Evolutionary conservation across 2,797 vertebrate genomes (phyloP).

Genomic region (Danionella dracula): DNA sequence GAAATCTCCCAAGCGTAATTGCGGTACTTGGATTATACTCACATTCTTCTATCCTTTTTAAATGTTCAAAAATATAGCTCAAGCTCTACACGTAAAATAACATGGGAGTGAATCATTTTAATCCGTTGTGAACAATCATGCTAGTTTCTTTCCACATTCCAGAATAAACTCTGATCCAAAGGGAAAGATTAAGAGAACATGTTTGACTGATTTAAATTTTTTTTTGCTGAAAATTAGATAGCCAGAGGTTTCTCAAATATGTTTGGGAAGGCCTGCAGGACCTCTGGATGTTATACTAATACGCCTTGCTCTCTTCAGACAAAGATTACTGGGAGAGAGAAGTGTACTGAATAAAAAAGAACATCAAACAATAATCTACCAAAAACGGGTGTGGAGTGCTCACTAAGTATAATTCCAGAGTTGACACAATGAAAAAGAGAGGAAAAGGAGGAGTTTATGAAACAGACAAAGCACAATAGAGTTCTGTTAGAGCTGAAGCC

Average conservation of each 20-base stretch:
- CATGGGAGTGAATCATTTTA: background rate
- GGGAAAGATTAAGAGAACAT: background rate
- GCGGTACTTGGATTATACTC: too few relatives aligned
- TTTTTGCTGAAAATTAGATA: slow-evolving; percentile 37
- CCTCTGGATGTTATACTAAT: slow-evolving; percentile 7
- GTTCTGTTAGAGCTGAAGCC: background rate
- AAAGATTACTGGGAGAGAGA: background rate
- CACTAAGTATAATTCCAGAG: background rate
- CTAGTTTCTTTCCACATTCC: background rate
- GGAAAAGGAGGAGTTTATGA: background rate
- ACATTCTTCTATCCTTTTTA: too few relatives aligned
- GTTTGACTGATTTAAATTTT: background rate
- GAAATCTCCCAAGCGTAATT: too few relatives aligned
- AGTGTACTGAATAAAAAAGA: background rate
- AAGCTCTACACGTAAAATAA: background rate
- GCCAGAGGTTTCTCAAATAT: slow-evolving; percentile 27
- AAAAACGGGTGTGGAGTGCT: slow-evolving; percentile 6
- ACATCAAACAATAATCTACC: background rate
- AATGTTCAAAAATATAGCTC: background rate
- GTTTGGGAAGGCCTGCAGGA: slow-evolving; percentile 13
- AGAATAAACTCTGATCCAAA: background rate
- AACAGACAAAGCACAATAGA: slow-evolving; percentile 1
- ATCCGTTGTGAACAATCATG: background rate
- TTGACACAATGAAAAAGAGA: background rate
- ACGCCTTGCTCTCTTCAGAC: background rate